These are phyloP conservation scores for Sarcophaga rosellei DNA, from an alignment of 2,888 invertebrate species.

Conservation along the genomic window DNA sequence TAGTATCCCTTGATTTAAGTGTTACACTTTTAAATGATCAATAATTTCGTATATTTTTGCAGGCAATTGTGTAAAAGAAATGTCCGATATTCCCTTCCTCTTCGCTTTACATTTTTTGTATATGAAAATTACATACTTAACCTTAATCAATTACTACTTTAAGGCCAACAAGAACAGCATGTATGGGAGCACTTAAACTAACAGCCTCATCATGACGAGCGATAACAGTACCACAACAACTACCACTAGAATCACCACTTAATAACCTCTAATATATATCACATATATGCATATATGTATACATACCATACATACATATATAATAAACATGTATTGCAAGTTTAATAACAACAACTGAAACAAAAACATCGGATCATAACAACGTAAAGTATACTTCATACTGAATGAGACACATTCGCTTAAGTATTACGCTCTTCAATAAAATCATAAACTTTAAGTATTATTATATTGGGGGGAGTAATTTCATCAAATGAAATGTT, in stretches of 20 bases:
- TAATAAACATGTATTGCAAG: slow-evolving; percentile 55
- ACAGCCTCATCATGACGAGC: slow-evolving; percentile 1
- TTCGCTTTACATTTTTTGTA: no score
- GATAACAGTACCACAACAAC: slow-evolving; percentile 11
- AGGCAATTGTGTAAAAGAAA: no score
- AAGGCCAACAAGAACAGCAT: slow-evolving; percentile 17
- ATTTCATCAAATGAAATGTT: background rate
- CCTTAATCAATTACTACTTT: slow-evolving; percentile 42
- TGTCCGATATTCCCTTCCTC: no score
- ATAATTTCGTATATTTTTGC: no score
- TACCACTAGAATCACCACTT: slow-evolving; percentile 14
- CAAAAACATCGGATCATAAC: no score
- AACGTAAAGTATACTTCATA: background rate
- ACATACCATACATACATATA: background rate
- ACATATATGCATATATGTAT: background rate
- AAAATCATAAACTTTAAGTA: slow-evolving; percentile 55
- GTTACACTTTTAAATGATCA: no score
- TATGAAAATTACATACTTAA: slow-evolving; percentile 22
- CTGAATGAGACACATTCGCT: background rate
- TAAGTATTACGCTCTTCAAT: slow-evolving; percentile 13
- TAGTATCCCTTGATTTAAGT: no score
- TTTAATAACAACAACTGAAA: slow-evolving; percentile 28
- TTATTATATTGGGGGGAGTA: slow-evolving; percentile 39
- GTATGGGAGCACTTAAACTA: slow-evolving; percentile 41
- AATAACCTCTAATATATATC: slow-evolving; percentile 42